Conservation (phyloP, 1,140 invertebrate species). For the Camponotus pennsylvanicus region DNA sequence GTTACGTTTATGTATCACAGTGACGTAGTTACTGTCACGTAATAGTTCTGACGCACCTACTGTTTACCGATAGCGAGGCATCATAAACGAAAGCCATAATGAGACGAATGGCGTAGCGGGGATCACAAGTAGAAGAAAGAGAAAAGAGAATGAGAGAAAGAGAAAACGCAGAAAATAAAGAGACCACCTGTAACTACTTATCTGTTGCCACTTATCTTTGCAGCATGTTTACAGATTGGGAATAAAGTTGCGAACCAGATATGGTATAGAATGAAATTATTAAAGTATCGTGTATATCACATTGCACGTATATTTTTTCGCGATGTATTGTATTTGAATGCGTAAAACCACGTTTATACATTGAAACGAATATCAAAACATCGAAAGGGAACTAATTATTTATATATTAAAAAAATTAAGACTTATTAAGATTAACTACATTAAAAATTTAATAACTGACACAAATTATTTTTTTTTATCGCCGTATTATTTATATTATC, state of each 20-base stretch:
- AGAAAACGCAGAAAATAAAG: constrained; percentile 23
- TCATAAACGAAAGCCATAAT: constrained; percentile 52
- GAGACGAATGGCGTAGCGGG: background rate
- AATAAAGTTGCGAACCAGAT: constrained; percentile 72
- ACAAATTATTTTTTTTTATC: too few species aligned
- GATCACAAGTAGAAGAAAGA: background rate
- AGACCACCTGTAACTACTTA: constrained; percentile 74
- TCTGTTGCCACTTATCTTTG: constrained; percentile 69
- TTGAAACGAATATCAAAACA: background rate
- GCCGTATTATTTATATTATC: too few species aligned
- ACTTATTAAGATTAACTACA: too few species aligned
- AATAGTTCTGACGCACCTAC: constrained; percentile 39
- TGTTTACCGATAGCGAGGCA: constrained; percentile 22
- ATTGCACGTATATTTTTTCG: constrained; percentile 11
- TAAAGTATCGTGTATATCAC: constrained; percentile 62
- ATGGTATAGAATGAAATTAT: constrained; percentile 60
- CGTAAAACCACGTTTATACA: background rate
- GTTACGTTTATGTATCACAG: constrained; percentile 7
- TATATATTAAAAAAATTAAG: background rate
- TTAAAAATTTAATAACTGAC: too few species aligned
- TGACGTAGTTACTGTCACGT: background rate
- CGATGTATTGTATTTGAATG: background rate
- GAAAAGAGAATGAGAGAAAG: background rate
- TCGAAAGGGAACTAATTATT: background rate
- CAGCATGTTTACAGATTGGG: constrained; percentile 70